Evolutionary conservation across 2,888 invertebrate species (phyloP).

Genomic region (Helobdella robusta): DNA sequence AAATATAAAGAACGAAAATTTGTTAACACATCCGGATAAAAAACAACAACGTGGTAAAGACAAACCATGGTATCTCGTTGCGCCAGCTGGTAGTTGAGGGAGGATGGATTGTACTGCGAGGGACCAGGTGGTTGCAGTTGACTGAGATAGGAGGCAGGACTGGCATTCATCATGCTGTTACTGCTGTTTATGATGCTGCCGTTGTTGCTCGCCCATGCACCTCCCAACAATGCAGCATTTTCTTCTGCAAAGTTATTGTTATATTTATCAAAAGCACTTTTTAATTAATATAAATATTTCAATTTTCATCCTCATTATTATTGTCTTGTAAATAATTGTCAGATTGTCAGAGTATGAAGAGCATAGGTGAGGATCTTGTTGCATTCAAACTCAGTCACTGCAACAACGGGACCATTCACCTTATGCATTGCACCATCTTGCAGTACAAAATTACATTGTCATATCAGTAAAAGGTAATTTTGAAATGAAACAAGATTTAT

Average conservation of each 20-base stretch:
- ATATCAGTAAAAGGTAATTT: no score
- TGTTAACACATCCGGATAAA: no score
- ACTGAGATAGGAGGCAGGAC: no score
- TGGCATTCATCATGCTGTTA: neutral
- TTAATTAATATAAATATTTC: neutral
- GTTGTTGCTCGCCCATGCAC: slow-evolving; percentile 11
- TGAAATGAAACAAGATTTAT: no score
- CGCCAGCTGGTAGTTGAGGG: slow-evolving; percentile 17
- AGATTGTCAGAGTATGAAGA: no score
- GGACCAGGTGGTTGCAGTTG: slow-evolving; percentile 11
- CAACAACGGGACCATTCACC: no score
- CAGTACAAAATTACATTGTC: no score
- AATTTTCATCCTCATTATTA: neutral
- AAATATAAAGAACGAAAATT: neutral
- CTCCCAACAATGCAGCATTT: neutral
- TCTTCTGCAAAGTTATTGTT: neutral
- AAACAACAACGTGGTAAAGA: no score
- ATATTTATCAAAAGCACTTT: neutral
- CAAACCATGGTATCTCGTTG: slow-evolving; percentile 18
- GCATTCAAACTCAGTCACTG: no score
- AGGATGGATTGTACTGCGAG: slow-evolving; percentile 10
- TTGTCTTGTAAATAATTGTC: neutral
- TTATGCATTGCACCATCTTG: no score
- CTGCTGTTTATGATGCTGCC: no score
- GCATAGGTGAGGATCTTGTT: no score